Percentiles rank a stretch among this genome's conserved stretches.
These are phyloP conservation scores for Bombus picipes DNA, from an alignment of 1,140 invertebrate species.

Conservation along the genomic window DNA sequence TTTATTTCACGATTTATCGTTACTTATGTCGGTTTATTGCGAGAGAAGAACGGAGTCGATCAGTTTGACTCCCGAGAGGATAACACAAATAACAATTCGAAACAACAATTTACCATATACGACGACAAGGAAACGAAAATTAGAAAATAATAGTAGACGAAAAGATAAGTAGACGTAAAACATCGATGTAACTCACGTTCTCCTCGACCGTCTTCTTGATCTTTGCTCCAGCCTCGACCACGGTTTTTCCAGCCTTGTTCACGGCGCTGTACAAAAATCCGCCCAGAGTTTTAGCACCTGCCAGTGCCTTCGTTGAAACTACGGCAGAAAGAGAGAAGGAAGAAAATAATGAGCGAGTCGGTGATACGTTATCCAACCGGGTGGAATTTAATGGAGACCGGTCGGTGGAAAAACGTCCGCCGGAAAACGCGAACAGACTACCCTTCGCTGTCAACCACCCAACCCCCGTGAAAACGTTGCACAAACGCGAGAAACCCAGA, in stretches of 20 bases:
- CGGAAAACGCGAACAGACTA: not conserved
- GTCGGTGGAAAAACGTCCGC: not conserved
- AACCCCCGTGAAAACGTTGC: not conserved
- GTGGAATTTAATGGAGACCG: not conserved
- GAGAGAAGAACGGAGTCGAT: not conserved
- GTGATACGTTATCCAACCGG: slow-evolving; percentile 18
- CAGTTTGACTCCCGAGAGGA: not conserved
- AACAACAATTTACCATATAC: not conserved
- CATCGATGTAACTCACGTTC: slow-evolving; percentile 88
- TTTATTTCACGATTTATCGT: not conserved
- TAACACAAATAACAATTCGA: too few species aligned
- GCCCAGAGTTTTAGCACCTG: slow-evolving; percentile 95
- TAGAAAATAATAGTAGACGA: not conserved
- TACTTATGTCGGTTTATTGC: too few species aligned
- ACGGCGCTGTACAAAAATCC: slow-evolving; percentile 95
- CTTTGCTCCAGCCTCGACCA: slow-evolving; percentile 91
- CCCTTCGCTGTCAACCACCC: too few species aligned
- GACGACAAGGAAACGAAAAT: not conserved
- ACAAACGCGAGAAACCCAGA: slow-evolving; percentile 41
- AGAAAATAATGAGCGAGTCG: slow-evolving; percentile 40
- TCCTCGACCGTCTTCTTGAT: slow-evolving; percentile 98
- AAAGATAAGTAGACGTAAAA: not conserved
- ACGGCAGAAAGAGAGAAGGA: slow-evolving; percentile 53
- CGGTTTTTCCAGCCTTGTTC: slow-evolving; percentile 92
- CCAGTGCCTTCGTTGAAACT: slow-evolving; percentile 95